Percentiles rank a stretch among this genome's conserved stretches.
These are phyloP conservation scores for Lasioglossum marginatum DNA, from an alignment of 2,888 invertebrate genomes.

Conservation along the genomic window DNA sequence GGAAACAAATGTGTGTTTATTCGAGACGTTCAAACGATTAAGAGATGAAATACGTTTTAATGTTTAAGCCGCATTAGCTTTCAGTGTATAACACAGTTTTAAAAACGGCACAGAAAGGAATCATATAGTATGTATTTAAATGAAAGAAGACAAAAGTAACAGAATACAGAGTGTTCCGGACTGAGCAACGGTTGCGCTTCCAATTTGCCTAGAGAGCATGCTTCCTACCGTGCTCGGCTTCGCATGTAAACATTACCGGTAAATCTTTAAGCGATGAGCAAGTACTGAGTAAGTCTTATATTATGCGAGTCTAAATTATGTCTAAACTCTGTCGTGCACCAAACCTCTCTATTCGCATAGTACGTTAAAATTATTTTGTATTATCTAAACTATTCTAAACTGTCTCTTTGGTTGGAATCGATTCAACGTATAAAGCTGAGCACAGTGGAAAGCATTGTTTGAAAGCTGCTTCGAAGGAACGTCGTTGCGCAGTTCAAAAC, in stretches of 20 bases:
- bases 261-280: neutral
- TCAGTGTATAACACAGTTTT: constrained; percentile 77
- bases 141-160: constrained; percentile 43
- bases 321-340: neutral
- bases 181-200: neutral
- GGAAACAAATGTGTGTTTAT: constrained; percentile 61
- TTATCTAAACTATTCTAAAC: neutral
- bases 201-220: neutral
- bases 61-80: constrained; percentile 79
- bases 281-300: neutral
- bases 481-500: neutral
- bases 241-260: neutral
- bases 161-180: neutral
- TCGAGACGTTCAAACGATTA: constrained; percentile 57
- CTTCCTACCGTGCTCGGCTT: neutral
- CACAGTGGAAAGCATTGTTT: neutral
- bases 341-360: neutral
- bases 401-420: neutral
- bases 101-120: constrained; percentile 64
- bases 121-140: constrained; percentile 74
- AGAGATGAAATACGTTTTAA: constrained; percentile 69
- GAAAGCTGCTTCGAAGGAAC: neutral
- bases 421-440: neutral
- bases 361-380: neutral
- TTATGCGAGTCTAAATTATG: neutral